Percentiles rank a stretch among this genome's conserved stretches.
Conservation (phyloP, 1,140 invertebrate genomes). For the Pogonomyrmex californicus region DNA sequence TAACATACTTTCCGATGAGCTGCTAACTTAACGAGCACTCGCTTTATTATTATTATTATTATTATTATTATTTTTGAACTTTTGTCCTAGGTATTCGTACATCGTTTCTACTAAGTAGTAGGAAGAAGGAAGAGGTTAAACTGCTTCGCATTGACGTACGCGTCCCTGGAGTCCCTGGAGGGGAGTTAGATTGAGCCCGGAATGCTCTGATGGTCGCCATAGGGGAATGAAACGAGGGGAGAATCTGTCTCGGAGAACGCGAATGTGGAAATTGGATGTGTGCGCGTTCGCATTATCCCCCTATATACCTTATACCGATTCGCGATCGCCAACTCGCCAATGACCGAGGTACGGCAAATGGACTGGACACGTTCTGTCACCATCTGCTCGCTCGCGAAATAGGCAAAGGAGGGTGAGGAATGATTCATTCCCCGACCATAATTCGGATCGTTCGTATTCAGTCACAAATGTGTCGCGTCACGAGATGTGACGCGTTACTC, state of each 20-base stretch:
- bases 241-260: conserved; percentile 65
- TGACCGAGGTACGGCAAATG: conserved; percentile 1
- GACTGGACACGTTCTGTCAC: conserved; percentile 43
- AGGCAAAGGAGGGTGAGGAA: background rate
- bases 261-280: conserved; percentile 59
- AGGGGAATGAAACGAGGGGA: conserved; percentile 64
- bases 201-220: conserved; percentile 30
- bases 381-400: conserved; percentile 52
- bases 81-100: background rate
- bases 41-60: too few species aligned
- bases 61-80: background rate
- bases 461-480: background rate
- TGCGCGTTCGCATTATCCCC: background rate
- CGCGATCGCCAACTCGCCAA: conserved; percentile 38
- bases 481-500: background rate
- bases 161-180: conserved; percentile 31
- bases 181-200: conserved; percentile 1
- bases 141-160: conserved; percentile 19
- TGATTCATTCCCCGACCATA: conserved; percentile 32
- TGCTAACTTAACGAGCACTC: background rate
- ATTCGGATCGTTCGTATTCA: background rate
- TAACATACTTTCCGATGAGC: background rate
- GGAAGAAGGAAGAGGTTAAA: conserved; percentile 19
- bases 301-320: conserved; percentile 22
- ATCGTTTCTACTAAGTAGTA: background rate